A percentile compares a stretch with the other conserved stretches of the same genome.
These are phyloP conservation scores for Drosophila sp. DNA, from an alignment of 1,140 invertebrate genomes.

Conservation along the genomic window DNA sequence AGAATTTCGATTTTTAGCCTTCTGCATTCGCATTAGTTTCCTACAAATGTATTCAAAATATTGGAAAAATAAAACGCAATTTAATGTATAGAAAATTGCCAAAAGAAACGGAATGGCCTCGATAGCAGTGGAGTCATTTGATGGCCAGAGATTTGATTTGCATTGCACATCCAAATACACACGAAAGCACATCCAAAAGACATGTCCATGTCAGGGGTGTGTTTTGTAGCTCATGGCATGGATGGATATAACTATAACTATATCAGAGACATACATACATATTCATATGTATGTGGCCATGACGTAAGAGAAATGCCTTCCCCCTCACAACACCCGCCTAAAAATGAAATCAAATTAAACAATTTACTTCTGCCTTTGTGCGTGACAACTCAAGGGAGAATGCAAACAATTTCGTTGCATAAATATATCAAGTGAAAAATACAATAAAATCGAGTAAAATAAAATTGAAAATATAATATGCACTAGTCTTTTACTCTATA, in stretches of 20 bases:
- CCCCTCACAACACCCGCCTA: constrained; percentile 5
- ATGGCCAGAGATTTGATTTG: constrained; percentile 64
- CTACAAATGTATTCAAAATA: constrained; percentile 78
- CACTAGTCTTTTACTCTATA: neutral
- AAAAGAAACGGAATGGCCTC: constrained; percentile 14
- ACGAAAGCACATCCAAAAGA: constrained; percentile 21
- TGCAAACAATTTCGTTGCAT: constrained; percentile 73
- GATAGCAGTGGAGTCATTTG: constrained; percentile 62
- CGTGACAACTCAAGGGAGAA: constrained; percentile 81
- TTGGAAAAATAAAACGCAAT: constrained; percentile 76
- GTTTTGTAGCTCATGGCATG: constrained; percentile 35
- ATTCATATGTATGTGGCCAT: constrained; percentile 25
- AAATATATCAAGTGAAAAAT: constrained; percentile 76
- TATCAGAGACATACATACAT: neutral
- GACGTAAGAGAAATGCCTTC: constrained; percentile 56
- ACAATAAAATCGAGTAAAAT: constrained; percentile 74
- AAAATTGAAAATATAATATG: constrained; percentile 65
- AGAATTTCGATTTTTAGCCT: constrained; percentile 32
- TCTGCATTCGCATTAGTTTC: constrained; percentile 48
- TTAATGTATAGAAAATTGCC: constrained; percentile 64
- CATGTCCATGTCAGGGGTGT: constrained; percentile 20
- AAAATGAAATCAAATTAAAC: constrained; percentile 77
- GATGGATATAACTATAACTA: constrained; percentile 2
- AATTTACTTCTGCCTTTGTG: constrained; percentile 79
- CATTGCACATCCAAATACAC: constrained; percentile 33